These are phyloP conservation scores for Ctena decussata DNA, from an alignment of 2,888 invertebrate species.

Conservation along the genomic window DNA sequence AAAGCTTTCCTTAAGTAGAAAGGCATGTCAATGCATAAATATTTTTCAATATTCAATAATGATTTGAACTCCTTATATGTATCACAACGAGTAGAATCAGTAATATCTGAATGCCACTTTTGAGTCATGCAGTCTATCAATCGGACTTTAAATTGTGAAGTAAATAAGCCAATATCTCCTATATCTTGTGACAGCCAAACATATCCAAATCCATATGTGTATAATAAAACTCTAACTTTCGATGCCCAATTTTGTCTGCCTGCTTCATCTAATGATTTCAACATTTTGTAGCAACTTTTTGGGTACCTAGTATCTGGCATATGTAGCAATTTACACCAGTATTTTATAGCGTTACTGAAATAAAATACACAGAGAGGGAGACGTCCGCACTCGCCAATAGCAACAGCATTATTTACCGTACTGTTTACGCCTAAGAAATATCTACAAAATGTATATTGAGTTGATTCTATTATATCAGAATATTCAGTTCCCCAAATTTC, in stretches of 20 bases:
- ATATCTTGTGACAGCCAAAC: conserved; percentile 8
- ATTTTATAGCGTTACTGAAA: conserved; percentile 12
- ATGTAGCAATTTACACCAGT: conserved; percentile 16
- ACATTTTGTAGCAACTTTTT: conserved; percentile 6
- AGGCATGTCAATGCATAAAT: conserved; percentile 23
- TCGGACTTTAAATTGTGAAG: neutral
- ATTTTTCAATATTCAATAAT: conserved; percentile 24
- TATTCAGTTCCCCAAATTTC: conserved; percentile 16
- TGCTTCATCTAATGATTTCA: neutral
- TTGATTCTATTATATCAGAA: conserved; percentile 6
- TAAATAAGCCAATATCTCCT: neutral
- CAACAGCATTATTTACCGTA: conserved; percentile 23
- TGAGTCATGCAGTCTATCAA: neutral
- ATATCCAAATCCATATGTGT: conserved; percentile 5
- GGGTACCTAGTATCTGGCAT: conserved; percentile 1
- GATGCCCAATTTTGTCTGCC: conserved; percentile 7
- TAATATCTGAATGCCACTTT: neutral
- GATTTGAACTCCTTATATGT: conserved; percentile 15
- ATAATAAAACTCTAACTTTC: neutral
- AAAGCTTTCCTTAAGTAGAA: conserved; percentile 19
- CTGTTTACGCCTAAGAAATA: conserved; percentile 10
- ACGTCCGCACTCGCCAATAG: conserved; percentile 35
- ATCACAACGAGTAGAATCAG: conserved; percentile 20
- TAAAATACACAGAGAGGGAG: conserved; percentile 4
- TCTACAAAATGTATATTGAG: conserved; percentile 40